Conservation (phyloP, 2,888 invertebrate species). For the Hypsopygia costalis region DNA sequence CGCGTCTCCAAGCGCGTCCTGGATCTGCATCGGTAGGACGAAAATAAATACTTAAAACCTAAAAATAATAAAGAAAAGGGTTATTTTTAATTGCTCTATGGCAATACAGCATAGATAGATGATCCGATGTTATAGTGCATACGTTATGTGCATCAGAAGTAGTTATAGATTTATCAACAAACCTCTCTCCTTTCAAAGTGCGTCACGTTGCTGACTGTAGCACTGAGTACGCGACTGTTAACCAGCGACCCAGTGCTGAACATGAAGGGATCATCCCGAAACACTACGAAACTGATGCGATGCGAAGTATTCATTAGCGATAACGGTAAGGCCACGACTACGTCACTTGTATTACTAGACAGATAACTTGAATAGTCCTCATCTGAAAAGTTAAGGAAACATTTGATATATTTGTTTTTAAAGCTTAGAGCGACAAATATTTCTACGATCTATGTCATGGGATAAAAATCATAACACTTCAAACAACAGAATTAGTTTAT, state of each 20-base stretch:
- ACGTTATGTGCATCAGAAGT: too few species aligned
- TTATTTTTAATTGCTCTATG: too few species aligned
- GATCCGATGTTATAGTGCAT: too few species aligned
- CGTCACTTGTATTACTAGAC: slow-evolving; percentile 6
- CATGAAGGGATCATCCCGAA: slow-evolving; percentile 28
- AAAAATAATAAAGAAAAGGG: slow-evolving; percentile 5
- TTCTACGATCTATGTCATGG: too few species aligned
- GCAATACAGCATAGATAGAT: too few species aligned
- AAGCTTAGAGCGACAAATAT: too few species aligned
- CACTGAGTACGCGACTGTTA: slow-evolving; percentile 43
- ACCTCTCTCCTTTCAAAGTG: slow-evolving; percentile 18
- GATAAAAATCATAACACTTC: too few species aligned
- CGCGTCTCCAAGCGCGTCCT: slow-evolving; percentile 6
- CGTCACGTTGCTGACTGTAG: slow-evolving; percentile 24
- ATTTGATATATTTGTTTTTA: too few species aligned
- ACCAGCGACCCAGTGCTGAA: slow-evolving; percentile 12
- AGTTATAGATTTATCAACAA: too few species aligned
- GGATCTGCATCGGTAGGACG: slow-evolving; percentile 5
- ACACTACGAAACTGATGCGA: slow-evolving; percentile 31
- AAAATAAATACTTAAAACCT: slow-evolving; percentile 14
- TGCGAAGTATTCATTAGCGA: slow-evolving; percentile 6
- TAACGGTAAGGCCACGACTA: slow-evolving; percentile 9
- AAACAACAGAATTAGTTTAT: too few species aligned
- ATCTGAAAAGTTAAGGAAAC: not conserved
- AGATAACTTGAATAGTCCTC: slow-evolving; percentile 6